Percentiles rank a stretch among this genome's conserved stretches.
These are phyloP conservation scores for Solenopsis invicta DNA, from an alignment of 1,140 invertebrate species.

Conservation along the genomic window DNA sequence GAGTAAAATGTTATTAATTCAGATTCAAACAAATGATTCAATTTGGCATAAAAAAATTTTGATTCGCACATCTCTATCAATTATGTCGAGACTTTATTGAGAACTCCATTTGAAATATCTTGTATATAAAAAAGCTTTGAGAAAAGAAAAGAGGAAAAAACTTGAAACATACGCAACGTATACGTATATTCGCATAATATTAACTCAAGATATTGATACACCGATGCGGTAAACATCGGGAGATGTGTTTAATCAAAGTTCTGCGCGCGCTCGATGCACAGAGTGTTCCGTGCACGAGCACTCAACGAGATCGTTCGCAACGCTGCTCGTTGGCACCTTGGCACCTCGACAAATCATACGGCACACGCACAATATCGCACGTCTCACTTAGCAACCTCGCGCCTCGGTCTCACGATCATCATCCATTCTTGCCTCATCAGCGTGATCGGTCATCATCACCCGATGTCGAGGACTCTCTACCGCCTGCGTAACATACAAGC, in stretches of 20 bases:
- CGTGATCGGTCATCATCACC: constrained; percentile 63
- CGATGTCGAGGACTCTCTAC: constrained; percentile 58
- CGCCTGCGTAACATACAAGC: constrained; percentile 48
- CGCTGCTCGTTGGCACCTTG: constrained; percentile 56
- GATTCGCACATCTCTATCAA: too few relatives aligned
- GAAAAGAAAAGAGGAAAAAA: not conserved
- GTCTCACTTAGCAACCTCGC: constrained; percentile 53
- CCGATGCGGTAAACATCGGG: not conserved
- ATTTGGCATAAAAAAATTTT: too few relatives aligned
- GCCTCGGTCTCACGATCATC: constrained; percentile 59
- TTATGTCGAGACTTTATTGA: not conserved
- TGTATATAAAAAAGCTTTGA: not conserved
- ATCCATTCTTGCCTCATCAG: constrained; percentile 66
- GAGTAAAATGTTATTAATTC: too few relatives aligned
- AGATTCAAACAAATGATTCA: too few relatives aligned
- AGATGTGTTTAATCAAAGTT: constrained; percentile 4
- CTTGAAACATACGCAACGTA: not conserved
- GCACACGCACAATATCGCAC: constrained; percentile 49
- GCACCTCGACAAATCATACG: constrained; percentile 39
- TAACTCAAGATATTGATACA: constrained; percentile 9
- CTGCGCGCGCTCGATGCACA: too few relatives aligned
- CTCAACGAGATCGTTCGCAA: constrained; percentile 41
- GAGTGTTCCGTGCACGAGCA: not conserved
- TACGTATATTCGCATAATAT: not conserved
- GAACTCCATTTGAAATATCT: not conserved